Conservation (phyloP, 2,888 invertebrate species). For the Eupeodes luniger region DNA sequence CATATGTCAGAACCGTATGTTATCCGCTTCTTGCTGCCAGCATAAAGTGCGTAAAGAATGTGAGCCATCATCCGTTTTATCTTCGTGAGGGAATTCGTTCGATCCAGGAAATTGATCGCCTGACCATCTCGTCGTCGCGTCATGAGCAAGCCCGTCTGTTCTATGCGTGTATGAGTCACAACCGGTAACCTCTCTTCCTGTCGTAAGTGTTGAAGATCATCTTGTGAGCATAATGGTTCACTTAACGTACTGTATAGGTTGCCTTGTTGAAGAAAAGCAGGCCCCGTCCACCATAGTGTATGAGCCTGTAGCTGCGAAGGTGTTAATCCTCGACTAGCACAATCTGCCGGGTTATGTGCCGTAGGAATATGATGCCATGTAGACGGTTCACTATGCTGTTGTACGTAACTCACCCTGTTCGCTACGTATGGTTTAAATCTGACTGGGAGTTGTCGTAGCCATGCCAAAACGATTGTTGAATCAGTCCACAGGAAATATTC, state of each 20-base stretch:
- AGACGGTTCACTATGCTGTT: conserved; percentile 20
- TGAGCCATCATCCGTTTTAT: too few relatives aligned
- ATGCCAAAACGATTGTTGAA: conserved; percentile 36
- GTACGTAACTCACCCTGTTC: conserved; percentile 38
- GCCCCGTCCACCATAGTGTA: conserved; percentile 44
- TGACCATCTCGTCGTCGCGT: conserved; percentile 23
- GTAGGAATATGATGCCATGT: conserved; percentile 42
- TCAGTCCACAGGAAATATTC: conserved; percentile 33
- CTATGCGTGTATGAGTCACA: conserved; percentile 26
- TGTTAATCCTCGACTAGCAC: conserved; percentile 34
- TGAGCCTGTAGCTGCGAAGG: conserved; percentile 32
- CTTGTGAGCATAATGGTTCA: too few relatives aligned
- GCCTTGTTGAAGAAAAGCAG: conserved; percentile 20
- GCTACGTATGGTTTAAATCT: conserved; percentile 36
- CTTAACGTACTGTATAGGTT: too few relatives aligned
- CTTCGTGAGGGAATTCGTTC: conserved; percentile 19
- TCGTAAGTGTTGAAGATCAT: neutral
- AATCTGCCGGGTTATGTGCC: conserved; percentile 34
- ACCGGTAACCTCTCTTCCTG: conserved; percentile 29
- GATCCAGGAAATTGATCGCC: neutral
- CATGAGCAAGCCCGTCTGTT: conserved; percentile 14
- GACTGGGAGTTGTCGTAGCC: conserved; percentile 19
- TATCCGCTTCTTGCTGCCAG: too few relatives aligned
- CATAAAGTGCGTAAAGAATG: too few relatives aligned
- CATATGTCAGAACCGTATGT: too few relatives aligned